phyloP scores from a whole-genome alignment of 2,888 invertebrate species.

The Drosophila neotestacea region DNA sequence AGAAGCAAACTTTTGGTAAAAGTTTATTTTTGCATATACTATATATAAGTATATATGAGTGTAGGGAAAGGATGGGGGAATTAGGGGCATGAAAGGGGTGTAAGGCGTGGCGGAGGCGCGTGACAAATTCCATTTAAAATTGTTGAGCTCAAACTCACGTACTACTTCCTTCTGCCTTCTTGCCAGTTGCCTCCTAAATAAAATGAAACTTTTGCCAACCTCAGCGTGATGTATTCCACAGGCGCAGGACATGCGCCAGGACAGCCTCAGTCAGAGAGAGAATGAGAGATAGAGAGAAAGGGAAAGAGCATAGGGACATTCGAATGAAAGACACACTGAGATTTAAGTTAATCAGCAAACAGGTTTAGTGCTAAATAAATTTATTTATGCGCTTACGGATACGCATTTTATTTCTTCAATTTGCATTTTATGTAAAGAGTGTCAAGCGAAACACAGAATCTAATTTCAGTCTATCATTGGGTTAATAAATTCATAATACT shows the following conservation, averaged over 20 bases:
- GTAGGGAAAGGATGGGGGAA: slow-evolving; percentile 1
- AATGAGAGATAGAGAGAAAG: neutral
- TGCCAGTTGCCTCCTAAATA: slow-evolving; percentile 61
- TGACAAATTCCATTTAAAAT: slow-evolving; percentile 83
- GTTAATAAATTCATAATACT: slow-evolving; percentile 5
- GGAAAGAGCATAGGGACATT: neutral
- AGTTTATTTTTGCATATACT: slow-evolving; percentile 80
- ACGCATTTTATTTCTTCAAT: slow-evolving; percentile 53
- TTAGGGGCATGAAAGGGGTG: neutral
- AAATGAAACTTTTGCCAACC: slow-evolving; percentile 80
- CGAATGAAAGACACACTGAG: slow-evolving; percentile 41
- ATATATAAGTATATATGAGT: slow-evolving; percentile 27
- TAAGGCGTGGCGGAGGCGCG: slow-evolving; percentile 57
- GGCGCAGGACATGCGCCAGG: slow-evolving; percentile 54
- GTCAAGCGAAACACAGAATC: neutral
- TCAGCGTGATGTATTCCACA: slow-evolving; percentile 78
- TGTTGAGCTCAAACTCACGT: slow-evolving; percentile 67
- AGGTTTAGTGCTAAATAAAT: slow-evolving; percentile 76
- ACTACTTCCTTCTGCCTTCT: slow-evolving; percentile 32
- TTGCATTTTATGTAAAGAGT: slow-evolving; percentile 21
- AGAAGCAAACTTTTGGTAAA: slow-evolving; percentile 72
- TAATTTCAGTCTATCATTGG: slow-evolving; percentile 1
- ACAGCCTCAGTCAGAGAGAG: slow-evolving; percentile 15
- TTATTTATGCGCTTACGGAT: slow-evolving; percentile 62
- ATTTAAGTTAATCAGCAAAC: slow-evolving; percentile 81